phyloP scores from a whole-genome alignment of 2,113 vertebrate species.

The Etheostoma cragini region DNA sequence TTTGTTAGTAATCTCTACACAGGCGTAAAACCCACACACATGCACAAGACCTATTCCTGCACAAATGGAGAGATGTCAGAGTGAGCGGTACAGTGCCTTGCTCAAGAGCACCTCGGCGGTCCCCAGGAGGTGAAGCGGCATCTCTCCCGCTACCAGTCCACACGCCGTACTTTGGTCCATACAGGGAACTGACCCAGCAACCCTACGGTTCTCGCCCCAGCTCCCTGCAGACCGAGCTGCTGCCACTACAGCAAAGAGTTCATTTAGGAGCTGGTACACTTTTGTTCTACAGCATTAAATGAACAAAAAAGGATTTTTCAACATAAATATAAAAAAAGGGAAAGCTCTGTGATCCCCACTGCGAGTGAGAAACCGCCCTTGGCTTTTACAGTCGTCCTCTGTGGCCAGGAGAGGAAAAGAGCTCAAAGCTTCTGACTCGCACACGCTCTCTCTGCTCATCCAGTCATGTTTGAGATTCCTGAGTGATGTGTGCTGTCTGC shows the following conservation, averaged over 20 bases:
- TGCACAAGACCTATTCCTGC: too few relatives aligned
- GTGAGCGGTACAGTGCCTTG: too few relatives aligned
- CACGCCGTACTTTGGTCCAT: too few relatives aligned
- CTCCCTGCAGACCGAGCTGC: too few relatives aligned
- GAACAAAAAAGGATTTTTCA: neutral
- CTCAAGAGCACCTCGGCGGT: too few relatives aligned
- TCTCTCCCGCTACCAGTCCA: too few relatives aligned
- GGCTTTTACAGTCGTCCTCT: constrained; percentile 29
- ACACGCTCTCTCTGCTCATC: constrained; percentile 49
- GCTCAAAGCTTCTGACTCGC: constrained; percentile 32
- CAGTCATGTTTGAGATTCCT: constrained; percentile 66
- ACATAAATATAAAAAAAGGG: neutral
- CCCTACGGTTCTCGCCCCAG: too few relatives aligned
- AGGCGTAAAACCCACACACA: too few relatives aligned
- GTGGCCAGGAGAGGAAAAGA: constrained; percentile 52
- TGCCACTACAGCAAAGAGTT: neutral
- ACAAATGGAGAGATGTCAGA: too few relatives aligned
- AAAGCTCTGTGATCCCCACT: constrained; percentile 11
- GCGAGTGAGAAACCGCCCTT: constrained; percentile 9
- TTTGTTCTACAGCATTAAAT: constrained; percentile 7
- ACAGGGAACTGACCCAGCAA: too few relatives aligned
- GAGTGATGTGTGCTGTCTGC: constrained; percentile 47
- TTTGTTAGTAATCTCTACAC: too few relatives aligned
- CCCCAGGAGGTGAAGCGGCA: too few relatives aligned
- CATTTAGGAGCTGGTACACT: neutral